Conservation (phyloP, 2,113 vertebrate genomes). For the Myodes glareolus region DNA sequence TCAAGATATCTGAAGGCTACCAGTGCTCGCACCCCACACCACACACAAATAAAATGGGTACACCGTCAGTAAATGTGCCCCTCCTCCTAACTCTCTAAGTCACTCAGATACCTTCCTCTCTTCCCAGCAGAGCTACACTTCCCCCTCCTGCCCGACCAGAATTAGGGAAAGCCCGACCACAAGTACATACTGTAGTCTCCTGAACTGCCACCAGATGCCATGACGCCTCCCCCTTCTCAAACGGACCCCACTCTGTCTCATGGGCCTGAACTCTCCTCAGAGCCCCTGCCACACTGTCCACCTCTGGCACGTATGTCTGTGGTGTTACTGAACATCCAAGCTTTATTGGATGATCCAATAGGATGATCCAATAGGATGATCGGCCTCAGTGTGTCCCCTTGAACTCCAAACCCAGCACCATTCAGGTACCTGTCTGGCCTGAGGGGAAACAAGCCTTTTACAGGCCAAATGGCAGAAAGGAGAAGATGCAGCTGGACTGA, state of each 20-base stretch:
- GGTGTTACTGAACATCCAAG: background rate
- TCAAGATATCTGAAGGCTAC: too few species aligned
- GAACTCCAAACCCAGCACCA: background rate
- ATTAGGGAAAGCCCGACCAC: background rate
- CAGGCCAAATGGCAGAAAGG: background rate
- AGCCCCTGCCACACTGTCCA: rapidly evolving
- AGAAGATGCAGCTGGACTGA: background rate
- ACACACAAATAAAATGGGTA: too few species aligned
- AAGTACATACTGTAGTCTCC: too few species aligned
- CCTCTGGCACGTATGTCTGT: background rate
- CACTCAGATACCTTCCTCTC: too few species aligned
- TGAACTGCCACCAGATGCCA: background rate
- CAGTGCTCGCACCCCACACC: background rate
- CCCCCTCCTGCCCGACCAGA: background rate
- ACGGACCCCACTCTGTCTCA: background rate
- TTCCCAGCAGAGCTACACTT: too few species aligned
- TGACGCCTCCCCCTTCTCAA: background rate
- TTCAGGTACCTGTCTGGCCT: background rate
- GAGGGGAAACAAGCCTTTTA: too few species aligned
- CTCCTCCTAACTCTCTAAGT: background rate
- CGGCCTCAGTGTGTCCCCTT: background rate
- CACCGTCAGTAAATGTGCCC: background rate
- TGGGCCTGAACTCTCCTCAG: background rate
- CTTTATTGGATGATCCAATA: background rate
- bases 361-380: too few species aligned